phyloP scores from a whole-genome alignment of 2,888 invertebrate species.

The Eristalinus sepulchralis region DNA sequence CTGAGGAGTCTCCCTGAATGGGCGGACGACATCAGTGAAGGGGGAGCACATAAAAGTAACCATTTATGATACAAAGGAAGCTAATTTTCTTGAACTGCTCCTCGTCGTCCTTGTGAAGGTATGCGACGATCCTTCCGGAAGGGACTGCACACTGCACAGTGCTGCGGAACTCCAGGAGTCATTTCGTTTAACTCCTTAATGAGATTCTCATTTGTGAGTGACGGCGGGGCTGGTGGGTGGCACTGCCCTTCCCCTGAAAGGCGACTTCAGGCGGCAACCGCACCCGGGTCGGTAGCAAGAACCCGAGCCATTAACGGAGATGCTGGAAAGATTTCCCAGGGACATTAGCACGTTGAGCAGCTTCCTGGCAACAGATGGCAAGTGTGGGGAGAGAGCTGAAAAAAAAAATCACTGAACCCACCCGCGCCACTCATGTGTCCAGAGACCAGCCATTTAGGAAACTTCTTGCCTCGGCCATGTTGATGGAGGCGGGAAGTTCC shows the following conservation, averaged over 20 bases:
- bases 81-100: conserved; percentile 57
- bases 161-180: neutral
- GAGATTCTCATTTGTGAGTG: neutral
- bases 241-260: neutral
- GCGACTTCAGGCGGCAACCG: neutral
- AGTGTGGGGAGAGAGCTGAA: neutral
- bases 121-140: neutral
- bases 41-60: conserved; percentile 40
- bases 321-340: neutral
- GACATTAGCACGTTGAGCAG: neutral
- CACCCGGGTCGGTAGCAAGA: neutral
- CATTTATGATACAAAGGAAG: conserved; percentile 63
- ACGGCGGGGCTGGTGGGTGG: neutral
- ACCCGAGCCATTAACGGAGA: neutral
- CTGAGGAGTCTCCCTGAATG: neutral
- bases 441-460: neutral
- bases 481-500: neutral
- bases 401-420: neutral
- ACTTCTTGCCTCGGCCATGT: neutral
- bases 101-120: conserved; percentile 4
- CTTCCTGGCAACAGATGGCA: neutral
- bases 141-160: neutral
- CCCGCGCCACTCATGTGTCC: neutral
- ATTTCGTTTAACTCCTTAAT: neutral
- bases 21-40: neutral